Evolutionary conservation across 2,797 vertebrate genomes (phyloP).

Genomic region (Pelochelys cantorii): DNA sequence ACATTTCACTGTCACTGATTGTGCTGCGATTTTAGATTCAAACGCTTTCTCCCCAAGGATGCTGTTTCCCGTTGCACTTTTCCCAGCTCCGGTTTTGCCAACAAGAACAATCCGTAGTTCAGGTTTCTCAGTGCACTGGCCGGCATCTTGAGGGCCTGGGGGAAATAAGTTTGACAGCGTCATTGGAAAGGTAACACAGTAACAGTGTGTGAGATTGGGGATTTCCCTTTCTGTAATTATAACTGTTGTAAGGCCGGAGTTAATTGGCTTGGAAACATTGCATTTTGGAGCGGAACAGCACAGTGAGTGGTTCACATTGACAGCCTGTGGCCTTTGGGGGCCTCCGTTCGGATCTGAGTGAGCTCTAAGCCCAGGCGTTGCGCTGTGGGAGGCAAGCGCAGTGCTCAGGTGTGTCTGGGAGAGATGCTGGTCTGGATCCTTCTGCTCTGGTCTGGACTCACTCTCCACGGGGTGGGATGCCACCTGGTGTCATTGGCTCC

Average conservation of each 20-base stretch:
- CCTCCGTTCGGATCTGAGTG: neutral
- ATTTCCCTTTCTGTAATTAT: neutral
- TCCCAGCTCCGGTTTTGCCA: constrained; percentile 20
- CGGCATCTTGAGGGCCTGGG: neutral
- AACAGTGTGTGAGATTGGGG: neutral
- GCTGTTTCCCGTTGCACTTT: constrained; percentile 16
- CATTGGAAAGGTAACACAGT: neutral
- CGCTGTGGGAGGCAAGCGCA: neutral
- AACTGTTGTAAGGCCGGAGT: neutral
- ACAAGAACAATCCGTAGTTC: constrained; percentile 12
- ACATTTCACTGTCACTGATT: neutral
- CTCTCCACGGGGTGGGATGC: no score
- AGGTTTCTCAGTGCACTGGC: accelerated
- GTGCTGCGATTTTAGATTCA: neutral
- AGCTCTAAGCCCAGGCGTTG: no score
- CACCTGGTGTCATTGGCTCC: no score
- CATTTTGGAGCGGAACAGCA: neutral
- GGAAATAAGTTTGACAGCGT: neutral
- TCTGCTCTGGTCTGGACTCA: no score
- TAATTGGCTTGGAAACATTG: neutral
- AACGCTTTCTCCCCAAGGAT: neutral
- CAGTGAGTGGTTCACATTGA: no score
- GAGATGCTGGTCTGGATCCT: no score
- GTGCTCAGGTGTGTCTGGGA: neutral
- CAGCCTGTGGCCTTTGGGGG: no score